Conservation (phyloP, 64 coral and sea anemone species). For the Anthopleura sola region DNA sequence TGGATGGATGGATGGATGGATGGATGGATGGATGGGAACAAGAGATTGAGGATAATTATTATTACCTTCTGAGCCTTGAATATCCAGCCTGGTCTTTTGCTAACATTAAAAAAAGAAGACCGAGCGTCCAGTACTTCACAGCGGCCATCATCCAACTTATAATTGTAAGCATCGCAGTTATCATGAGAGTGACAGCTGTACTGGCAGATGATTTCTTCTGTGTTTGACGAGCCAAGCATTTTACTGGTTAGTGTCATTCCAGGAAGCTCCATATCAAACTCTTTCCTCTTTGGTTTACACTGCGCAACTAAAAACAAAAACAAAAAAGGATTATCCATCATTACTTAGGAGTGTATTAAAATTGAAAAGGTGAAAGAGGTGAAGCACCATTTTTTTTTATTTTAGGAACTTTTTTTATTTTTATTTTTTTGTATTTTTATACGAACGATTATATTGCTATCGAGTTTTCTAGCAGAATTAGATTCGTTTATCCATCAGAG, state of each 20-base stretch:
- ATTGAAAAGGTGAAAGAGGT: no score
- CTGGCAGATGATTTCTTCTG: background rate
- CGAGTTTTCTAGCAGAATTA: no score
- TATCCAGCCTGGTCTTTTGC: background rate
- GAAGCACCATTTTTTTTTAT: no score
- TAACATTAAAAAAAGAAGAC: background rate
- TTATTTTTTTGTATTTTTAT: no score
- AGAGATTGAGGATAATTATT: no score
- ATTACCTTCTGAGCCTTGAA: background rate
- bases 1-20: no score
- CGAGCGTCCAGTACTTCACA: background rate
- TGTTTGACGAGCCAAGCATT: background rate
- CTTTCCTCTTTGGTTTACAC: background rate
- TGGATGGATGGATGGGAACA: no score
- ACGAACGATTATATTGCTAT: no score
- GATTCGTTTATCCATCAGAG: no score
- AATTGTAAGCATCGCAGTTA: background rate
- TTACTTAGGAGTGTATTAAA: no score
- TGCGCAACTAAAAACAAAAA: background rate
- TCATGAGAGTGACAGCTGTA: background rate
- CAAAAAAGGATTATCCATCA: no score
- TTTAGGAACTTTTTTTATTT: no score
- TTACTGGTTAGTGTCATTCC: background rate
- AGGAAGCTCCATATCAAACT: background rate
- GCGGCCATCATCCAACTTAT: background rate